phyloP scores from a whole-genome alignment of 2,113 vertebrate genomes.

The Alaudala cheleensis region DNA sequence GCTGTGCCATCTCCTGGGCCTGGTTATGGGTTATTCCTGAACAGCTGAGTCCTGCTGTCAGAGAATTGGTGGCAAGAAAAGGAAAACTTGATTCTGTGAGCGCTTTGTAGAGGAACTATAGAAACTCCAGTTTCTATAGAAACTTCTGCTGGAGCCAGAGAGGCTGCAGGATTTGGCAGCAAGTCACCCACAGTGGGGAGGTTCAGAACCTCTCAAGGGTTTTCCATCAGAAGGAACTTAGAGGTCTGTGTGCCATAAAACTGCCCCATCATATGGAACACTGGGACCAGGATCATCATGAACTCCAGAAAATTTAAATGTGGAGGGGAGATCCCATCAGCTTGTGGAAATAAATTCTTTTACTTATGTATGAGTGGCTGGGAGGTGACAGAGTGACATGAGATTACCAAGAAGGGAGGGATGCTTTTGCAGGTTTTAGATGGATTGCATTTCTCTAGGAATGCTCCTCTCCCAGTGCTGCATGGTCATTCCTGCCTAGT shows the following conservation, averaged over 20 bases:
- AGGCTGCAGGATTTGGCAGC: neutral
- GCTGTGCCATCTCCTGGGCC: neutral
- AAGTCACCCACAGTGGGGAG: neutral
- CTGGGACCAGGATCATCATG: neutral
- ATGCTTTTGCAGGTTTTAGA: neutral
- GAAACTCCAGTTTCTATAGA: neutral
- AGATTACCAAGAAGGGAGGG: neutral
- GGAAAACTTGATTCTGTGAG: neutral
- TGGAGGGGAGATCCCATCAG: neutral
- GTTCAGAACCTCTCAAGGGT: neutral
- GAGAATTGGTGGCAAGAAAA: neutral
- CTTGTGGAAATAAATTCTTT: neutral
- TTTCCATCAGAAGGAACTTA: neutral
- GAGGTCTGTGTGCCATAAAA: neutral
- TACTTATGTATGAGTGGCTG: neutral
- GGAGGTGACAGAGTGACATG: neutral
- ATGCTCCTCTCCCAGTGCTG: neutral
- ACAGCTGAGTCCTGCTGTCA: neutral
- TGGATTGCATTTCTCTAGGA: neutral
- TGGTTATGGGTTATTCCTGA: neutral
- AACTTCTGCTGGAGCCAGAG: neutral
- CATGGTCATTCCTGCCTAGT: neutral
- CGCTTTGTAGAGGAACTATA: neutral
- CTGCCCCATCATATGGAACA: rapidly evolving
- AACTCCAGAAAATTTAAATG: neutral